Percentiles rank a stretch among this genome's conserved stretches.
Evolutionary conservation across 1,140 invertebrate species (phyloP).

Genomic region (Pteromalus puparum): DNA sequence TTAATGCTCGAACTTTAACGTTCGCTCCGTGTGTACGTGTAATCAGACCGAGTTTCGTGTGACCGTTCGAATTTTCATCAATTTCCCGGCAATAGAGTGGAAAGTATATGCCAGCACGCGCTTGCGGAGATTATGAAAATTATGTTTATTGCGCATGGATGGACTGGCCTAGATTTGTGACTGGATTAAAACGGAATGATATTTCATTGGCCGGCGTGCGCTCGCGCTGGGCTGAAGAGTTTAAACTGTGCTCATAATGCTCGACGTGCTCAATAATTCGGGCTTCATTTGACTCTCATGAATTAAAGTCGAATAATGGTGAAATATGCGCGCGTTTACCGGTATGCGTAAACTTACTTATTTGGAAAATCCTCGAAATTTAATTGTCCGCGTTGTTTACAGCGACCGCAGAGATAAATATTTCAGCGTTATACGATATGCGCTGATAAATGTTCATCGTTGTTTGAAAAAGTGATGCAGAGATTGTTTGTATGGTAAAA

Average conservation of each 20-base stretch:
- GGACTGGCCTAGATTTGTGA: not conserved
- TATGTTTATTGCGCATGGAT: not conserved
- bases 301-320: not conserved
- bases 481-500: not conserved
- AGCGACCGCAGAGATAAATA: too few species aligned
- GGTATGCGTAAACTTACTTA: not conserved
- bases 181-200: constrained; percentile 19
- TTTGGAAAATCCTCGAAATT: not conserved
- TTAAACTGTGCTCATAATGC: not conserved
- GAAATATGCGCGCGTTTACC: not conserved
- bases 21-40: not conserved
- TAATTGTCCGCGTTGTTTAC: too few species aligned
- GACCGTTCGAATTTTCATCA: not conserved
- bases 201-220: not conserved
- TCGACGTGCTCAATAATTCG: not conserved
- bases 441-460: too few species aligned
- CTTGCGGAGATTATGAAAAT: not conserved
- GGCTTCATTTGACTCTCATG: not conserved
- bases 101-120: not conserved
- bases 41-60: not conserved
- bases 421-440: too few species aligned
- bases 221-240: not conserved
- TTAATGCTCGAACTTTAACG: not conserved
- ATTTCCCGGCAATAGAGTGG: not conserved
- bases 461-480: not conserved